Conservation (phyloP, 2,113 vertebrate species). For the Ceuthmochares aereus region DNA sequence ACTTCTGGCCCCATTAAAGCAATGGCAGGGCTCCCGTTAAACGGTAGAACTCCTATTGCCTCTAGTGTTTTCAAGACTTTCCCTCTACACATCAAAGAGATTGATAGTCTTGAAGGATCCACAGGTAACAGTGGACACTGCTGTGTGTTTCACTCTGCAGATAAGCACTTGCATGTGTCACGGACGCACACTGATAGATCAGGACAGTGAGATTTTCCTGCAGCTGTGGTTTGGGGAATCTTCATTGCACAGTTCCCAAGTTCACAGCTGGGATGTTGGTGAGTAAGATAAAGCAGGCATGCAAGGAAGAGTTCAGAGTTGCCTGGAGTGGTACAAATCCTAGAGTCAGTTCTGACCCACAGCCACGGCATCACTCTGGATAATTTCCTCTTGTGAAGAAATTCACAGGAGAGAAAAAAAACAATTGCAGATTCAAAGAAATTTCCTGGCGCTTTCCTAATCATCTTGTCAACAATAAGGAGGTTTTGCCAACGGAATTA, state of each 20-base stretch:
- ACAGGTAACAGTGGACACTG: background rate
- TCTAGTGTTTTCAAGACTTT: background rate
- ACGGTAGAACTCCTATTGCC: background rate
- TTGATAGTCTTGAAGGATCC: background rate
- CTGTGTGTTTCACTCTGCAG: background rate
- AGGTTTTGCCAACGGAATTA: background rate
- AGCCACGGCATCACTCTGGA: background rate
- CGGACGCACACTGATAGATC: background rate
- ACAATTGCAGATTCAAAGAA: background rate
- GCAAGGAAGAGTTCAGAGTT: background rate
- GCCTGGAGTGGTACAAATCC: background rate
- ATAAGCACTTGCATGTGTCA: background rate
- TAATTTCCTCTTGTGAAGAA: background rate
- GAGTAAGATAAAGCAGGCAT: background rate
- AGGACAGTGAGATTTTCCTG: background rate
- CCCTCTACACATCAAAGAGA: background rate
- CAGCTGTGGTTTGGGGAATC: background rate
- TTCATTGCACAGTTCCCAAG: accelerated
- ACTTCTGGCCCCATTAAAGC: background rate
- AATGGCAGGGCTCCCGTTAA: background rate
- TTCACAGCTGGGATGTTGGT: background rate
- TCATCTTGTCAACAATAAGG: background rate
- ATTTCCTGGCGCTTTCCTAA: background rate
- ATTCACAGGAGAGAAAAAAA: background rate
- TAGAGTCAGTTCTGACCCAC: background rate